phyloP scores from a whole-genome alignment of 2,113 vertebrate genomes.

The Octodon degus region DNA sequence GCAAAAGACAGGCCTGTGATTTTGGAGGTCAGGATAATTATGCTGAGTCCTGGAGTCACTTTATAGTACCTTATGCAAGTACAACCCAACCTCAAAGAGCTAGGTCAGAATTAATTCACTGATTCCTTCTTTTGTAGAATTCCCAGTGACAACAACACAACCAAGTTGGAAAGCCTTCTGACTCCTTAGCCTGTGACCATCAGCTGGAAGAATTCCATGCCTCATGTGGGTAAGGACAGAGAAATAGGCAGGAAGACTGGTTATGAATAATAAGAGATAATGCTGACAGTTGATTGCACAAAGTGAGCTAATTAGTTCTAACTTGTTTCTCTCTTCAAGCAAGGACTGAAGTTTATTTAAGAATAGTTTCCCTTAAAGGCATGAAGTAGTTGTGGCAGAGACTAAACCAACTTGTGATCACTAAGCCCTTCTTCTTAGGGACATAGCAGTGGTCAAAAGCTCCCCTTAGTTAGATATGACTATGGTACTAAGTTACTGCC shows the following conservation, averaged over 20 bases:
- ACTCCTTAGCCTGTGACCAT: background rate
- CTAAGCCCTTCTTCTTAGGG: background rate
- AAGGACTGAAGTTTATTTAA: background rate
- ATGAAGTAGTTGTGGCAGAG: slow-evolving; percentile 30
- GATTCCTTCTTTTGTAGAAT: background rate
- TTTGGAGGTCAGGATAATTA: background rate
- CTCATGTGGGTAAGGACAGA: background rate
- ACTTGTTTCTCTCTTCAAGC: slow-evolving; percentile 48
- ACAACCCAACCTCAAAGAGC: background rate
- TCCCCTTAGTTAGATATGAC: background rate
- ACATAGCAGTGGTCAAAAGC: background rate
- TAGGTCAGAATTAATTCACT: background rate
- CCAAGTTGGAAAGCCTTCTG: background rate
- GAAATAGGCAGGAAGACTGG: background rate
- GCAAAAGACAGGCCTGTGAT: background rate
- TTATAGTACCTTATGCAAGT: background rate
- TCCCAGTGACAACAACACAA: background rate
- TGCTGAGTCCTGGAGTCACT: background rate
- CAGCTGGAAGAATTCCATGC: background rate
- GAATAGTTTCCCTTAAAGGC: slow-evolving; percentile 32
- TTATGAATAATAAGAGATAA: slow-evolving; percentile 4
- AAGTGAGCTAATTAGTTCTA: slow-evolving; percentile 64
- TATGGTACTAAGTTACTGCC: background rate
- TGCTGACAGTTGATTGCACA: slow-evolving; percentile 46
- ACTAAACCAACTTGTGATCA: background rate